Base-by-base conservation (phyloP, 53 echinoderm and acorn worm species). In the Patiria pectinifera region DNA sequence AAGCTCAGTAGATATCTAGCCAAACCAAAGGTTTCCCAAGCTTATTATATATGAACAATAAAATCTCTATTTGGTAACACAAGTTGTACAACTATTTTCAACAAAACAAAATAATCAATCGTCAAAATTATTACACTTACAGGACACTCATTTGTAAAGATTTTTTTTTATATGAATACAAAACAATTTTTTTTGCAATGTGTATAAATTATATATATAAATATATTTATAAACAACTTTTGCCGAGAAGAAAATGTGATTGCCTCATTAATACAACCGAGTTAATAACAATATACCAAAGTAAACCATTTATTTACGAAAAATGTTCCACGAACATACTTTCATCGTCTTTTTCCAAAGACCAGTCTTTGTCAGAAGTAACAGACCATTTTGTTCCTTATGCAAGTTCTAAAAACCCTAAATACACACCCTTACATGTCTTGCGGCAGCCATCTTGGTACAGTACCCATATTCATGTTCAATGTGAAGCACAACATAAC, bases 161-260 rank as follows among this genome's bases (percentile, higher is more conserved):
- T 53, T 53, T 82, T 19, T 4, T 53, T 6, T 10, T 46, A 46
- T 53, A 82, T 82, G 82, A 53, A 82, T 82, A 82, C 82, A 82
- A 82, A 82, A 82, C 82, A 81, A 48, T 3, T 49, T 78, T 82
- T 49, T 78, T 82, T 47, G 47, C 14, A 82, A 59, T 48, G 59
- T 82, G 82, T 48, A 49, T 82, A 48, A 49, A 82, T 82, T 58
- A 82, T 82, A 82, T 46, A 82, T 82, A 53, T 82, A 58, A 46
- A 82, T 82, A 82, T 82, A 82, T 82, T 82, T 82, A 82, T 82
- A 82, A 22, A 82, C 22, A 58, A 46, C 19, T 79, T 45, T 79
- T 48, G 19, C 11, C 43, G 80, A 79, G 80, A 79, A 3, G 24
- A 79, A 76, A 74, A 74, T 74, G 70, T 70, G 74, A 74, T 74